Conservation (phyloP, 1,140 invertebrate species). For the Portunus trituberculatus region DNA sequence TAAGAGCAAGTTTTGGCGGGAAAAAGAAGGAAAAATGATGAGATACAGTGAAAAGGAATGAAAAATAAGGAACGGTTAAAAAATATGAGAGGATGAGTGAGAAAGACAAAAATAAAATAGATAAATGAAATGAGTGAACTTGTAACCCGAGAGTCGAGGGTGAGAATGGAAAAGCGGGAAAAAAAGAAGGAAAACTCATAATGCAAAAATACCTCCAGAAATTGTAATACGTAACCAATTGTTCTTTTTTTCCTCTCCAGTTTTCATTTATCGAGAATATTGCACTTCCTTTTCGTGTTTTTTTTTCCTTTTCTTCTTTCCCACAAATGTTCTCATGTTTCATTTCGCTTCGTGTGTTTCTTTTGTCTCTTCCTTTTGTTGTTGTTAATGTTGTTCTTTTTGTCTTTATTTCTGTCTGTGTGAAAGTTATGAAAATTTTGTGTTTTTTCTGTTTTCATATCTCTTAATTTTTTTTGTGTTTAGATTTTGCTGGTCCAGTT, state of each 20-base stretch:
- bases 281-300: not conserved
- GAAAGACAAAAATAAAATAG: too few relatives aligned
- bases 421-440: not conserved
- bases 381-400: not conserved
- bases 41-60: not conserved
- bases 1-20: too few relatives aligned
- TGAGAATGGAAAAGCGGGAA: not conserved
- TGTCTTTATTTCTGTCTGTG: not conserved
- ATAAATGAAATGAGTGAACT: too few relatives aligned
- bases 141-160: not conserved
- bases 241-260: not conserved
- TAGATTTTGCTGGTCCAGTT: not conserved
- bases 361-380: too few relatives aligned
- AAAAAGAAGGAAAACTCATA: not conserved
- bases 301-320: not conserved
- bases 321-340: too few relatives aligned
- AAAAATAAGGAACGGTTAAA: not conserved
- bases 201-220: not conserved
- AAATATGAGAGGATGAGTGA: not conserved
- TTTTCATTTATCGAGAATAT: constrained; percentile 24
- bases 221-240: not conserved
- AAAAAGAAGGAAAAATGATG: too few relatives aligned
- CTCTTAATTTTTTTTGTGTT: not conserved
- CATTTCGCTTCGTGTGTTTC: too few relatives aligned
- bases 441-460: not conserved